Evolutionary conservation across 92 coral and sea anemone species (phyloP).

Genomic region (Palythoa grandis): DNA sequence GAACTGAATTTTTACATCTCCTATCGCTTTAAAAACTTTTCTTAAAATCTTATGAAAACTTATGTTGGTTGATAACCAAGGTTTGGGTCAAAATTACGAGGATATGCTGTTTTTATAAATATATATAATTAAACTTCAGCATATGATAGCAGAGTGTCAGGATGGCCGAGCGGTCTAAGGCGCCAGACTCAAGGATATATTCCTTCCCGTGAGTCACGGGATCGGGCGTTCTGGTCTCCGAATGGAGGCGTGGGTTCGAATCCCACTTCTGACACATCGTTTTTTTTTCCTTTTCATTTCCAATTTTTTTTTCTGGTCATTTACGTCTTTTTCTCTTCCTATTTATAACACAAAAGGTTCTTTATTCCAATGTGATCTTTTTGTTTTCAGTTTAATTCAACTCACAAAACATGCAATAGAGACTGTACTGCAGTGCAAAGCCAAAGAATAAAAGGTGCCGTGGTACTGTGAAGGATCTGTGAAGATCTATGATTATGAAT

Average conservation of each 20-base stretch:
- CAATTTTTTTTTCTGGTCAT: neutral
- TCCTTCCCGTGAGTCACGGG: constrained; percentile 61
- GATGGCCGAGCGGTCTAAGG: constrained; percentile 99
- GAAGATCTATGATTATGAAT: no score
- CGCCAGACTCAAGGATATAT: constrained; percentile 99
- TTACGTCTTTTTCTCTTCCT: neutral
- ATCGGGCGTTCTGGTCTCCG: constrained; percentile 99
- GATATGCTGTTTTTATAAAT: no score
- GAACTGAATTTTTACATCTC: neutral
- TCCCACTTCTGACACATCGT: constrained; percentile 99
- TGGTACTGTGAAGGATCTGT: no score
- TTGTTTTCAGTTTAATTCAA: no score
- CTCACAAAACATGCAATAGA: no score
- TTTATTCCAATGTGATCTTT: no score
- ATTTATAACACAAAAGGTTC: neutral
- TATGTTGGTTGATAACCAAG: neutral
- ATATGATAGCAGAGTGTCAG: constrained; percentile 53
- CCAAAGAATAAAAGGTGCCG: no score
- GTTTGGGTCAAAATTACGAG: neutral
- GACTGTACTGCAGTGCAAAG: no score
- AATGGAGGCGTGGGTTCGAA: constrained; percentile 99
- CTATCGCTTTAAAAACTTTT: neutral
- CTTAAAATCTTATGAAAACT: neutral
- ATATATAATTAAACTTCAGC: neutral
- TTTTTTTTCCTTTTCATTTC: neutral